phyloP scores from a whole-genome alignment of 2,797 vertebrate genomes.

The Falco cherrug region DNA sequence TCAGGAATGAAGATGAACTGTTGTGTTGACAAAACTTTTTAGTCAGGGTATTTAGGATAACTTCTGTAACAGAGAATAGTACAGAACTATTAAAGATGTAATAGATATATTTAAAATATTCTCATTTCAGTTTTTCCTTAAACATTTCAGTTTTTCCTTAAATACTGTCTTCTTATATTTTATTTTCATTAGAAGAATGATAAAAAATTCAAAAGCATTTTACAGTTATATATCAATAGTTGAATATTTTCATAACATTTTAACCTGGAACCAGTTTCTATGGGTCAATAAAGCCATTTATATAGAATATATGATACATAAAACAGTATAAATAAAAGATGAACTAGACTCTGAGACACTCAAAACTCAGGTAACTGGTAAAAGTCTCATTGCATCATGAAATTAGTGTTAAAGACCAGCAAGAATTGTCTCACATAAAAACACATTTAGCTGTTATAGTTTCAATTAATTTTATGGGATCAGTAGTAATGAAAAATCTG shows the following conservation, averaged over 20 bases:
- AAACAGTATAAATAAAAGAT: not conserved
- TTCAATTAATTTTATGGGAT: not conserved
- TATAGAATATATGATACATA: not conserved
- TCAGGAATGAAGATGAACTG: not conserved
- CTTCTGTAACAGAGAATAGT: not conserved
- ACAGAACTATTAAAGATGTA: not conserved
- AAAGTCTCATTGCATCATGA: not conserved
- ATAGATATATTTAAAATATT: not conserved
- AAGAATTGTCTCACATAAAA: not conserved
- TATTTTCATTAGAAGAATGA: not conserved
- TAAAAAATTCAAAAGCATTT: not conserved
- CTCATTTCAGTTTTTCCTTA: not conserved
- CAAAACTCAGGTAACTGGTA: not conserved
- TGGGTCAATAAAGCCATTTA: not conserved
- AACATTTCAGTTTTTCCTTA: not conserved
- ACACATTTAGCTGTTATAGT: not conserved
- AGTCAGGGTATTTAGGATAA: not conserved
- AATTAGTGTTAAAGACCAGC: not conserved
- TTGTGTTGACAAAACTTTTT: not conserved
- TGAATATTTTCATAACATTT: not conserved
- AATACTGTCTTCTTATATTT: not conserved
- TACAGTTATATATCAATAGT: not conserved
- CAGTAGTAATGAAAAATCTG: not conserved
- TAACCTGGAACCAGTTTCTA: not conserved
- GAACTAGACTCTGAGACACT: not conserved